These are phyloP conservation scores for Sakesphorus luctuosus DNA, from an alignment of 2,113 vertebrate genomes.

Conservation along the genomic window DNA sequence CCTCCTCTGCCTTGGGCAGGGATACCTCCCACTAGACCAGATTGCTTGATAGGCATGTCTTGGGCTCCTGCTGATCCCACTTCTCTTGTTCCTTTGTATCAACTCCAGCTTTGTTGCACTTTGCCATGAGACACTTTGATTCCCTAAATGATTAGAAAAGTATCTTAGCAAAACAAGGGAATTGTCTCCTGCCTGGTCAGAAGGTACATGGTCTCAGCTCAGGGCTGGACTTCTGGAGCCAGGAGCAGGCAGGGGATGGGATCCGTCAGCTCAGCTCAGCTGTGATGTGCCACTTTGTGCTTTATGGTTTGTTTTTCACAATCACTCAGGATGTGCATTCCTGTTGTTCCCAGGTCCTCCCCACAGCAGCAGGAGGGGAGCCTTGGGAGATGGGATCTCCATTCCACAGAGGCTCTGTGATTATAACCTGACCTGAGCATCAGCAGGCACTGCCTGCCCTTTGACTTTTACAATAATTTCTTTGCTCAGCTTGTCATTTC, in stretches of 20 bases:
- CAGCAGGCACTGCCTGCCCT: not conserved
- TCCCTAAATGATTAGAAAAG: not conserved
- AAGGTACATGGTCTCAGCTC: not conserved
- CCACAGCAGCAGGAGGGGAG: not conserved
- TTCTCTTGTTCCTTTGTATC: not conserved
- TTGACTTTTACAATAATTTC: not conserved
- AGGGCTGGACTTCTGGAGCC: rapidly evolving
- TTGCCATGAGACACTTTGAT: not conserved
- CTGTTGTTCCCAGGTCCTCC: not conserved
- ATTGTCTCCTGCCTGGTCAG: not conserved
- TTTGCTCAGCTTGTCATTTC: not conserved
- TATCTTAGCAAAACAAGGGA: not conserved
- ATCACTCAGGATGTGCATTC: not conserved
- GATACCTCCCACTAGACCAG: not conserved
- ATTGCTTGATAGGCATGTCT: not conserved
- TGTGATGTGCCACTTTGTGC: not conserved
- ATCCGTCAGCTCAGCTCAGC: not conserved
- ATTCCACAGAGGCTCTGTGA: not conserved
- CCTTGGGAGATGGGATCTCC: not conserved
- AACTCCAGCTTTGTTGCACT: not conserved
- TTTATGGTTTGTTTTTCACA: not conserved
- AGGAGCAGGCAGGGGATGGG: not conserved
- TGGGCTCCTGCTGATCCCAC: not conserved
- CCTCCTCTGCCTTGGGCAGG: not conserved
- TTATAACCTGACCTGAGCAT: not conserved